phyloP scores from a whole-genome alignment of 2,888 invertebrate genomes.

The Diogma glabrata region DNA sequence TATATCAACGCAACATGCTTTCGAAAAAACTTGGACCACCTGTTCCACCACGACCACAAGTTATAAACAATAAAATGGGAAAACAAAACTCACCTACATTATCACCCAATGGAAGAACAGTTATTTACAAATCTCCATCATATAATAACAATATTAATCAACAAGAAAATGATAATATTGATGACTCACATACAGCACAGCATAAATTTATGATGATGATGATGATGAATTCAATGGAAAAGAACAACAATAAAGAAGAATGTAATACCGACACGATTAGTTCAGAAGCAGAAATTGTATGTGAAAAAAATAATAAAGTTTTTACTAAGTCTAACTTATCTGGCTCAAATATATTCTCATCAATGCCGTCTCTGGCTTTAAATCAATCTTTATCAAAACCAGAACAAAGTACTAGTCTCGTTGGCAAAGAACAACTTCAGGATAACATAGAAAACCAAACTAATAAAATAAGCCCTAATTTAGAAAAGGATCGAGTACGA shows the following conservation, averaged over 20 bases:
- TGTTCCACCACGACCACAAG: slow-evolving; percentile 68
- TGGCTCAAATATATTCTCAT: background rate
- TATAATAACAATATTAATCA: slow-evolving; percentile 24
- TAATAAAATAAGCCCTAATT: background rate
- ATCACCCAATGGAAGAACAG: slow-evolving; percentile 28
- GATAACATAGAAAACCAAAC: background rate
- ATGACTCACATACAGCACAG: slow-evolving; percentile 16
- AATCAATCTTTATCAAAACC: slow-evolving; percentile 2
- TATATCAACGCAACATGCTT: slow-evolving; percentile 30
- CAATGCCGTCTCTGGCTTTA: too few relatives aligned
- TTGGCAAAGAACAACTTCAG: too few relatives aligned
- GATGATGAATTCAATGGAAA: slow-evolving; percentile 1
- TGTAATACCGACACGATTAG: background rate
- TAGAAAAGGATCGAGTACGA: background rate
- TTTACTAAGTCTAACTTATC: background rate
- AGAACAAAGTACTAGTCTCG: background rate
- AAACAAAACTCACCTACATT: slow-evolving; percentile 17
- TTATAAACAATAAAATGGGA: slow-evolving; percentile 55
- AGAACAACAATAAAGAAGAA: background rate
- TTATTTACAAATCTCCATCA: slow-evolving; percentile 36
- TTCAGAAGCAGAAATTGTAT: background rate
- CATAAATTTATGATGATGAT: slow-evolving; percentile 8
- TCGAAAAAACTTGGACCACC: slow-evolving; percentile 56
- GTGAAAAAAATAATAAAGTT: slow-evolving; percentile 2
- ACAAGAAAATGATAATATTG: slow-evolving; percentile 4